These are phyloP conservation scores for Platygyra sinensis DNA, from an alignment of 64 coral and sea anemone species.

Conservation along the genomic window DNA sequence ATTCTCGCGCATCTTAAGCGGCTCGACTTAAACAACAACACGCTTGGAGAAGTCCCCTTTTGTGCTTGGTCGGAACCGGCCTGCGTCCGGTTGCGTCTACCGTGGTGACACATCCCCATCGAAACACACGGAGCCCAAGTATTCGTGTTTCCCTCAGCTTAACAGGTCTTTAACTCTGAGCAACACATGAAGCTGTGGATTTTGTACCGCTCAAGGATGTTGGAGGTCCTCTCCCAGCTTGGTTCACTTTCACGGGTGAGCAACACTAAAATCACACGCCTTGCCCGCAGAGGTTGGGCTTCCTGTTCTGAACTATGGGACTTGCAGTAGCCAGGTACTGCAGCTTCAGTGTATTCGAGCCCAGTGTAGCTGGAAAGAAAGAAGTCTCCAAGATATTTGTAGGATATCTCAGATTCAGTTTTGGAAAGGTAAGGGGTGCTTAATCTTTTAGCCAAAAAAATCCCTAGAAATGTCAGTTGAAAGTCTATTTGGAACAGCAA, in stretches of 20 bases:
- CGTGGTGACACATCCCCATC: not conserved
- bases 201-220: slow-evolving; percentile 74
- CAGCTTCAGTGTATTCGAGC: slow-evolving; percentile 76
- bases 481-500: no score
- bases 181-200: slow-evolving; percentile 60
- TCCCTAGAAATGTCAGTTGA: no score
- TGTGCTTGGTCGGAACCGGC: slow-evolving; percentile 32
- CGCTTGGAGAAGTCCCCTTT: slow-evolving; percentile 75
- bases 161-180: slow-evolving; percentile 80
- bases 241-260: slow-evolving; percentile 86
- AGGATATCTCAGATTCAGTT: slow-evolving; percentile 89
- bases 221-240: slow-evolving; percentile 73
- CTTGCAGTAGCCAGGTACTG: slow-evolving; percentile 81
- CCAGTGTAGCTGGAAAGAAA: slow-evolving; percentile 91
- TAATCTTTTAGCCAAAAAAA: no score
- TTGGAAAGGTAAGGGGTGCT: slow-evolving; percentile 74
- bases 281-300: slow-evolving; percentile 91
- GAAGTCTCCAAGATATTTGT: slow-evolving; percentile 91
- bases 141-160: slow-evolving; percentile 82
- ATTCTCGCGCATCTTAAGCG: slow-evolving; percentile 74
- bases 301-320: slow-evolving; percentile 92
- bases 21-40: slow-evolving; percentile 86
- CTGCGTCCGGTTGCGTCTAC: slow-evolving; percentile 4
- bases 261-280: slow-evolving; percentile 70
- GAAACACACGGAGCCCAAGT: not conserved